Conservation (phyloP, 2,888 invertebrate genomes). For the Agriopis aurantiaria region DNA sequence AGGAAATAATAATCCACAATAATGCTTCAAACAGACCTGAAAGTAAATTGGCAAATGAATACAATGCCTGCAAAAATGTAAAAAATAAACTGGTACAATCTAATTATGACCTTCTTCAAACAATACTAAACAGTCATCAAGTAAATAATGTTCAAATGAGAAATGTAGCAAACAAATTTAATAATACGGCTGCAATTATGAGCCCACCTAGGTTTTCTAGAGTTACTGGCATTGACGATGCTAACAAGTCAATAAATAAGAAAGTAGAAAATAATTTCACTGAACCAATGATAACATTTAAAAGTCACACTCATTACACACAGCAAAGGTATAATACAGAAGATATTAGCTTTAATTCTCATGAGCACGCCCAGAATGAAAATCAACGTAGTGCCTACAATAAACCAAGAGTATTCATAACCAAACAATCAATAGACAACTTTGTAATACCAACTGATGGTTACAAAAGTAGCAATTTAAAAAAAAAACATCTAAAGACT, state of each 20-base stretch:
- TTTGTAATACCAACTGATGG: constrained; percentile 45
- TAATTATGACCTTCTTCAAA: constrained; percentile 69
- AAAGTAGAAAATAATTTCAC: constrained; percentile 32
- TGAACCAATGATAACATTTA: constrained; percentile 51
- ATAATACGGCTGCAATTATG: constrained; percentile 13
- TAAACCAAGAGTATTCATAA: constrained; percentile 51
- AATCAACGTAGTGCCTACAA: constrained; percentile 4
- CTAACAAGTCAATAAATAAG: not conserved
- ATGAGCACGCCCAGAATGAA: constrained; percentile 4
- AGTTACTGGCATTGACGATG: not conserved
- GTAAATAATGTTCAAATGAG: constrained; percentile 12
- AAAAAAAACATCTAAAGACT: constrained; percentile 7
- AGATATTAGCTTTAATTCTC: constrained; percentile 8
- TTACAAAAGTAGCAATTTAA: constrained; percentile 14
- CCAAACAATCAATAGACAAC: constrained; percentile 59
- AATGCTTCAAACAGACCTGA: constrained; percentile 29
- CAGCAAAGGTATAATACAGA: constrained; percentile 21
- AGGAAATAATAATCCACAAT: constrained; percentile 49
- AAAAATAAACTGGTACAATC: constrained; percentile 52
- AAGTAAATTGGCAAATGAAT: not conserved
- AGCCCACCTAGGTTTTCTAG: constrained; percentile 6
- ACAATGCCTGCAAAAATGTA: not conserved
- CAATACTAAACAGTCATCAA: constrained; percentile 57
- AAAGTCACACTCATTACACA: constrained; percentile 60
- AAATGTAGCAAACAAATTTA: constrained; percentile 4